These are phyloP conservation scores for Anoplophora glabripennis DNA, from an alignment of 1,140 invertebrate species.

Conservation along the genomic window DNA sequence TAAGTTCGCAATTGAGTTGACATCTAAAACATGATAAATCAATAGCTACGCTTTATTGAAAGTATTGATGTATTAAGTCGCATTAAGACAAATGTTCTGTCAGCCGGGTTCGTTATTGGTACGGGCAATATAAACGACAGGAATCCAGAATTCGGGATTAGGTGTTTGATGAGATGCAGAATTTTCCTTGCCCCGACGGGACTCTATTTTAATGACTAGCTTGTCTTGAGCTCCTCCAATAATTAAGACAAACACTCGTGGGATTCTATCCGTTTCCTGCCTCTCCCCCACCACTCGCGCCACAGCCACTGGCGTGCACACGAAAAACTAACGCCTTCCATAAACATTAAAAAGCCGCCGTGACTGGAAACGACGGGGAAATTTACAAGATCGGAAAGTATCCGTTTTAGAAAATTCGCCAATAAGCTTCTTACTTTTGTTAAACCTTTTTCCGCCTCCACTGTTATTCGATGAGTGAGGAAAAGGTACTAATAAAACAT, in stretches of 20 bases:
- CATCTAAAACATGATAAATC: constrained; percentile 19
- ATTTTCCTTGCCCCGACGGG: constrained; percentile 36
- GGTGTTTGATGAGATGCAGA: constrained; percentile 46
- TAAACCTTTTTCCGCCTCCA: constrained; percentile 22
- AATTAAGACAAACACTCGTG: constrained; percentile 49
- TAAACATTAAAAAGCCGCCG: too few species aligned
- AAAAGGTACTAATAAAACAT: too few species aligned
- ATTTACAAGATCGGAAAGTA: too few species aligned
- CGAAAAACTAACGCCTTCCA: too few species aligned
- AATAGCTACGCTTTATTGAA: constrained; percentile 22
- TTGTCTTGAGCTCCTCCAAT: constrained; percentile 44
- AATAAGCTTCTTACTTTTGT: too few species aligned
- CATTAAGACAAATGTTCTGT: constrained; percentile 24
- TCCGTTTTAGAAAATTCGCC: too few species aligned
- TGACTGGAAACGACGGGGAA: too few species aligned
- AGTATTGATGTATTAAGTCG: constrained; percentile 18
- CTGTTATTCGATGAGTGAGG: too few species aligned
- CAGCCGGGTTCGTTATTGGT: constrained; percentile 22
- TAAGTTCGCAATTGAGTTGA: constrained; percentile 13
- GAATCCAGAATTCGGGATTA: constrained; percentile 39
- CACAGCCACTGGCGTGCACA: background rate
- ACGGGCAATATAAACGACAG: constrained; percentile 32
- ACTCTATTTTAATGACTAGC: constrained; percentile 46
- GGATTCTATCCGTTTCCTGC: constrained; percentile 25
- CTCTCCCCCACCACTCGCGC: constrained; percentile 10